Base-by-base conservation (phyloP, 1,140 invertebrate species). In the Pseudachorutes palmiensis region DNA sequence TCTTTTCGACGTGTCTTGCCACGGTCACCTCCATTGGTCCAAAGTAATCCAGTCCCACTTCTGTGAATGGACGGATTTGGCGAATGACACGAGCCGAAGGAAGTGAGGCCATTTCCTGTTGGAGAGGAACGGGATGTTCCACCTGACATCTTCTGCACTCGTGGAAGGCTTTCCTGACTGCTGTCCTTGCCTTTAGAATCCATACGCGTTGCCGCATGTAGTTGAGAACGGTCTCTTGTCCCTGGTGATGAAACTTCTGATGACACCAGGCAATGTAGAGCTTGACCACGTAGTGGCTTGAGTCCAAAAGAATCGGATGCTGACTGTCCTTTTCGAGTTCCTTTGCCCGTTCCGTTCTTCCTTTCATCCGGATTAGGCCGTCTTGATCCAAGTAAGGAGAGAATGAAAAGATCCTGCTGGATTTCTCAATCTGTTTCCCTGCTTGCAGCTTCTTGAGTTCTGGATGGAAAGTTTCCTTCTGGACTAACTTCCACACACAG, bases 21-120 rank as follows among this genome's bases (percentile, higher is more conserved):
- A 65, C 31, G 12, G 26, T 57, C 41, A 65, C 64, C 12, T 5
- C 5, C 12, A 57, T 57, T 5, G 61, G 70, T 2, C 68, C 70
- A 16, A 49, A 70, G 57, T 30, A 70, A 45, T 71, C 70, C 19
- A 70, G 32, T 41, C 70, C 70, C 2, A 51, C 36, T 16, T 24
- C 22, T 14, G 61, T 28, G 29, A 67, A 67, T 2, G 60, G 16
- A 1, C 28, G 66, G 2, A n/a, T 28, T 14, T 22, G 5, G 9
- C 30, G 31, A 3, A 41, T 19, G 5, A 67, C 19, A 3, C 66
- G 19, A 0, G 28, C 2, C 2, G 2, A 19, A 3, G 61, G 61
- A 28, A 67, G 16, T 9, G 36, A 12, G n/a, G 33, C 66, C 66
- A 67, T 67, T 1, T 31, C 1, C 1, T 60, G 33, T 12, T 19